Percentiles rank a stretch among this genome's conserved stretches.
Evolutionary conservation across 1,140 invertebrate species (phyloP).

Genomic region (Brachionus calyciflorus): DNA sequence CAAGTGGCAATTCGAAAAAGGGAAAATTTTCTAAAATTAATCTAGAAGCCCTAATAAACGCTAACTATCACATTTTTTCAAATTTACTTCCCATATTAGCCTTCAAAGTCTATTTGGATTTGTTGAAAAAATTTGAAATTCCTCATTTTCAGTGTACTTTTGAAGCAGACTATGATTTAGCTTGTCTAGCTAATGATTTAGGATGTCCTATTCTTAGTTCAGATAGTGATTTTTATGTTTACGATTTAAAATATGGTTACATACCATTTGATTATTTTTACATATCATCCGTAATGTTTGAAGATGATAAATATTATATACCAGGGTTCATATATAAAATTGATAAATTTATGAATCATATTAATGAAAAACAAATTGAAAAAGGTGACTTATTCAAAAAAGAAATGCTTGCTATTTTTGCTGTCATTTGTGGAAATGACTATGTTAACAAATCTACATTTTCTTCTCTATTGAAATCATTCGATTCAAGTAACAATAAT

Average conservation of each 20-base stretch:
- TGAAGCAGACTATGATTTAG: constrained; percentile 81
- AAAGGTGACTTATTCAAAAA: background rate
- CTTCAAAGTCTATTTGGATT: constrained; percentile 70
- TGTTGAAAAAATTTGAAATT: constrained; percentile 67
- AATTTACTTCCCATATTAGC: constrained; percentile 62
- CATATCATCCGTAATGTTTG: constrained; percentile 48
- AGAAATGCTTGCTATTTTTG: constrained; percentile 31
- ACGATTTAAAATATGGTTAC: constrained; percentile 69
- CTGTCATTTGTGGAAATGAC: constrained; percentile 29
- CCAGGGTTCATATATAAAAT: background rate
- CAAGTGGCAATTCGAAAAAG: constrained; percentile 49
- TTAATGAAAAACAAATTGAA: background rate
- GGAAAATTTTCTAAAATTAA: background rate
- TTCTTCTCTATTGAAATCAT: background rate
- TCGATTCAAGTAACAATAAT: constrained; percentile 42
- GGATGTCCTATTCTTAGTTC: constrained; percentile 79
- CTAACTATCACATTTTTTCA: constrained; percentile 8
- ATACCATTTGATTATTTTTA: constrained; percentile 73
- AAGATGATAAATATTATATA: constrained; percentile 30
- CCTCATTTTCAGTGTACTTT: constrained; percentile 71
- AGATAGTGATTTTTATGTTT: constrained; percentile 87
- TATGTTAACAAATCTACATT: constrained; percentile 6
- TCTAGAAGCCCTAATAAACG: background rate
- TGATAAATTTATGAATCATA: background rate
- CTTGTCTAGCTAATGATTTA: constrained; percentile 70